Percentiles rank a stretch among this genome's conserved stretches.
Conservation (phyloP, 2,797 vertebrate species). For the Brachymystax lenok region DNA sequence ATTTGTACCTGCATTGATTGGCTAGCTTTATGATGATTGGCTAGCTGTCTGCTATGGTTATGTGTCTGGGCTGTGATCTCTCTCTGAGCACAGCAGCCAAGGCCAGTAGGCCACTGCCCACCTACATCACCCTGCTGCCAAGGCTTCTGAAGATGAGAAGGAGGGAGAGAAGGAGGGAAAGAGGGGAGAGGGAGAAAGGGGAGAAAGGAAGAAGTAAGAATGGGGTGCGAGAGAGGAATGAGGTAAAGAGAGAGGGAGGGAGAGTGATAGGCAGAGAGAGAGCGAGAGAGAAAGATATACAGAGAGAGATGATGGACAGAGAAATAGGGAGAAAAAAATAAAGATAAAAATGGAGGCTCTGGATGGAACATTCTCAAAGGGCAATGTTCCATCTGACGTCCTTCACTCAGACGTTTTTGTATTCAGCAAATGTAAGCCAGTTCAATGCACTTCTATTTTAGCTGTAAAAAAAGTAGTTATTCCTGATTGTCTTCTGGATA, state of each 20-base stretch:
- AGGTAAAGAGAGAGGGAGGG: slow-evolving; percentile 16
- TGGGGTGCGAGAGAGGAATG: slow-evolving; percentile 13
- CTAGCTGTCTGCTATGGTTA: background rate
- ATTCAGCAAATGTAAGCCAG: too few species aligned
- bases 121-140: background rate
- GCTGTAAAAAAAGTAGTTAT: background rate
- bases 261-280: slow-evolving; percentile 24
- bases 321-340: slow-evolving; percentile 25
- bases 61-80: slow-evolving; percentile 10
- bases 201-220: slow-evolving; percentile 19
- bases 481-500: background rate
- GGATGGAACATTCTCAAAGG: slow-evolving; percentile 26
- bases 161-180: slow-evolving; percentile 3
- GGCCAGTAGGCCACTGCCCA: background rate
- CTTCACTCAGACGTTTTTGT: slow-evolving; percentile 20
- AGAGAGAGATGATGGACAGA: slow-evolving; percentile 2
- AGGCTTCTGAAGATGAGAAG: background rate
- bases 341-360: slow-evolving; percentile 8
- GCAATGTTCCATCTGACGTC: slow-evolving; percentile 8
- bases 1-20: slow-evolving; percentile 25
- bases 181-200: slow-evolving; percentile 23
- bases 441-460: background rate
- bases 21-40: background rate
- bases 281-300: slow-evolving; percentile 18
- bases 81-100: slow-evolving; percentile 3